Evolutionary conservation across 2,113 vertebrate species (phyloP).

Genomic region (human): GRCh38 chr6:3425001-3425500

Average conservation of each 20-base stretch:
- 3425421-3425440: too few relatives aligned
- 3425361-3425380: too few relatives aligned
- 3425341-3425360: accelerated
- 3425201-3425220: background rate
- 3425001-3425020: background rate
- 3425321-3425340: too few relatives aligned
- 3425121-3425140: background rate
- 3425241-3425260: background rate
- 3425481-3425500: too few relatives aligned
- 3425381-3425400: too few relatives aligned
- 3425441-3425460: too few relatives aligned
- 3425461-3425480: too few relatives aligned
- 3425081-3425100: background rate
- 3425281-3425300: background rate
- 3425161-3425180: background rate
- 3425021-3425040: background rate
- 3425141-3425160: background rate
- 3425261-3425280: background rate
- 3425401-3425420: too few relatives aligned
- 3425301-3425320: too few relatives aligned
- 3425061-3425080: background rate
- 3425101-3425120: conserved; percentile 10
- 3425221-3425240: conserved; percentile 53
- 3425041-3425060: background rate
- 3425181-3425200: background rate